Evolutionary conservation across 2,113 vertebrate genomes (phyloP), one percentile per base, ranked within the genome.

Genomic region (Capra hircus): DNA sequence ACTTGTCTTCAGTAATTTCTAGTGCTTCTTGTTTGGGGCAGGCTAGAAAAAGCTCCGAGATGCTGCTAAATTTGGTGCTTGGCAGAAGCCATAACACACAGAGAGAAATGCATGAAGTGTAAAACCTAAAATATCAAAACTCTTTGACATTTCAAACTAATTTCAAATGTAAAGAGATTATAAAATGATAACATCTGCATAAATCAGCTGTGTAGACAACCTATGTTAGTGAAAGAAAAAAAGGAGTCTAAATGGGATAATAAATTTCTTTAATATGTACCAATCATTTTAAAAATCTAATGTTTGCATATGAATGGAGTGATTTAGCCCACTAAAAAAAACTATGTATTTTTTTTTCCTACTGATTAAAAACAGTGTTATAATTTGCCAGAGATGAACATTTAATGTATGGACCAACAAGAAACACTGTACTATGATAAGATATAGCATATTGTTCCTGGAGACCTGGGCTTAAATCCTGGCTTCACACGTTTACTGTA

Each of bases 1-100:
- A 98, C 96, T 97, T 98, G 97, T 98, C 97, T 98, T 97, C 95
- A 90, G 96, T 90, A 98, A 97, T 98, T 98, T 98, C 96, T 97
- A 98, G 94, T 96, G 90, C 95, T 98, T 97, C 96, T 98, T 98
- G 98, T 97, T 97, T 97, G 92, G 97, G 97, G 74, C 89, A 97
- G 94, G 93, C 97, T 98, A 89, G 95, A 97, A 98, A 98, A 98
- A 98, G 95, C 96, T 98, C 89, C 1, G 57, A 97, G 95, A 97
- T 52, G 71, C 89, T 97, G 95, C 98, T 98, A 97, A 97, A 98
- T 97, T 96, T 97, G 95, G 95, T 97, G 82, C 89, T 93, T 98
- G 97, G 97, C 96, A 98, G 97, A 96, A 94, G 91, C 86, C 78
- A 59, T 97, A 88, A 96, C 78, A 97, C 53, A 94, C 88, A 86